Evolutionary conservation across 2,888 invertebrate species (phyloP), one percentile per base, ranked within the genome.

Genomic region (Mylabris sibirica): DNA sequence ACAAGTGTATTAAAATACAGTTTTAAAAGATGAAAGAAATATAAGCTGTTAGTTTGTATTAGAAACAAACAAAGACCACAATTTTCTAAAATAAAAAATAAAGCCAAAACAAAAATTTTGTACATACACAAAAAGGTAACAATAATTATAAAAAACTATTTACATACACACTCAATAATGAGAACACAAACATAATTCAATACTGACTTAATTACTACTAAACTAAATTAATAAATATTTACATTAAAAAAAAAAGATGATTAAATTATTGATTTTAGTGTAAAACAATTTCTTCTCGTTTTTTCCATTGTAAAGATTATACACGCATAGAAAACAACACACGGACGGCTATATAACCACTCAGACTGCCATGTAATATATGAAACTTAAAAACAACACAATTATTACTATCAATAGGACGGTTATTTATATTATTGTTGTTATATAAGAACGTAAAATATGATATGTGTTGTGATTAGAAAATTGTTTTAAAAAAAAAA

Each of bases 391-490:
- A 49, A 49, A 49, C 20, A 41, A 41, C 14, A 41, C 5, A 6
- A 49, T 49, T 49, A 49, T 49, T 49, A 49, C 49, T 49, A 49
- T 49, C 8, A 49, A 8, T 20, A 49, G 49, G 49, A 49, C 49
- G 49, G 49, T 49, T 49, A 49, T 20, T 49, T 9, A 20, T n/a
- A 41, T 49, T 49, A 49, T 49, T 49, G 6, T 49, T 20, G 17
- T 49, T 49, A 8, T 17, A 8, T 5, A 49, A 5, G 44, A 49
- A 20, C 17, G 2, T 6, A 49, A 49, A 49, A 49, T 9, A 5
- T 49, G 49, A 49, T 49, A 49, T 49, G 49, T 49, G 17, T 49
- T 17, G 17, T 49, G 17, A 30, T 30, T 49, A 49, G 17, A 49
- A 49, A 49, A 41, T 41, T 49, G 49, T 49, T 49, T 41, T 41